Percentiles rank a stretch among this genome's conserved stretches.
phyloP scores from a whole-genome alignment of 2,797 vertebrate genomes.

The Ibycter americanus region DNA sequence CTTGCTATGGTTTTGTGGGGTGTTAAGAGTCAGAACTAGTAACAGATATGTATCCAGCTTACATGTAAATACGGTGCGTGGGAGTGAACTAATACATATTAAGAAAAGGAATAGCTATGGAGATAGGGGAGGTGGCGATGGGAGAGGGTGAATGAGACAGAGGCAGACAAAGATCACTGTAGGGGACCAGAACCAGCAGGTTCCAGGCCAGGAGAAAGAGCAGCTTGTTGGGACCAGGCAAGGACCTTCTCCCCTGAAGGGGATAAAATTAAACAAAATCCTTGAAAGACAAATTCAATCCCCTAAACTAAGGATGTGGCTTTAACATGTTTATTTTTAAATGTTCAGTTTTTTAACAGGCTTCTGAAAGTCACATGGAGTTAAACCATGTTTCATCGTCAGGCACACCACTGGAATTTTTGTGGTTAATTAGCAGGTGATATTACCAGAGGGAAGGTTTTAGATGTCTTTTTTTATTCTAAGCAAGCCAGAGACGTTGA shows the following conservation, averaged over 20 bases:
- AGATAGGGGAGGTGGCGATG: fast-evolving
- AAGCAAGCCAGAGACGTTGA: not conserved
- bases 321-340: constrained; percentile 27
- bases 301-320: not conserved
- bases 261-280: not conserved
- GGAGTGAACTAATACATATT: not conserved
- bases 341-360: not conserved
- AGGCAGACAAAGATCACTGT: not conserved
- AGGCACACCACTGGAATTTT: not conserved
- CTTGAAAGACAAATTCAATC: not conserved
- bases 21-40: not conserved
- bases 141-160: not conserved
- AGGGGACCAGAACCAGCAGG: not conserved
- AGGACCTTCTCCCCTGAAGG: not conserved
- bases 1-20: not conserved
- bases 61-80: not conserved
- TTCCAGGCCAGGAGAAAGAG: not conserved
- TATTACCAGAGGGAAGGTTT: not conserved
- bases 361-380: not conserved
- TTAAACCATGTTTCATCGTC: not conserved
- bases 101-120: not conserved
- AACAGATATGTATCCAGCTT: not conserved
- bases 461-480: not conserved
- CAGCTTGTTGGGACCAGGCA: not conserved
- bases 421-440: constrained; percentile 37